A percentile compares a stretch with the other conserved stretches of the same genome.
Conservation (phyloP, 2,797 vertebrate genomes). For the Schizothorax lantsangensis region DNA sequence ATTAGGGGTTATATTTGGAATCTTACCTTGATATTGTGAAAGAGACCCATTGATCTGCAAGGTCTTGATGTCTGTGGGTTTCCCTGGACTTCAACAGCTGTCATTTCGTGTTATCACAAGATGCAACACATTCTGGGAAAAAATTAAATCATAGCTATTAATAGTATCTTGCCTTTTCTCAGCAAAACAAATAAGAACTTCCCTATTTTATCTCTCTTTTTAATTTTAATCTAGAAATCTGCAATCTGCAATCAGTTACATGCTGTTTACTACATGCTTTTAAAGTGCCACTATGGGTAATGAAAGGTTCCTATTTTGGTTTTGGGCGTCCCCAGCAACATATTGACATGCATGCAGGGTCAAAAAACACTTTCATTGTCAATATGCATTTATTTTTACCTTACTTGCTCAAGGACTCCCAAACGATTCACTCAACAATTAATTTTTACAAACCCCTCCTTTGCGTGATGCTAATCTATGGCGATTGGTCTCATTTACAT, state of each 20-base stretch:
- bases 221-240: neutral
- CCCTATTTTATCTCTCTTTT: neutral
- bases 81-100: conserved; percentile 34
- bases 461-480: no score
- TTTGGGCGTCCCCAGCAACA: no score
- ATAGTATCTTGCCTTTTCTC: neutral
- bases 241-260: neutral
- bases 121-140: conserved; percentile 7
- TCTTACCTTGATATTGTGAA: conserved; percentile 76
- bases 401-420: no score
- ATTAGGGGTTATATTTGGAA: neutral
- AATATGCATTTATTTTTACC: no score
- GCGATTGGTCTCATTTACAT: no score
- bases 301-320: no score
- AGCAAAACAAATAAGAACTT: neutral
- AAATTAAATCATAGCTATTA: neutral
- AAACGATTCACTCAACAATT: no score
- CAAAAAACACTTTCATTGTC: no score
- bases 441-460: no score
- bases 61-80: neutral
- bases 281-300: no score
- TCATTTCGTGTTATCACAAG: conserved; percentile 39
- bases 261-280: neutral
- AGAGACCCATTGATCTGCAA: conserved; percentile 50
- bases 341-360: no score